A percentile compares a stretch with the other conserved stretches of the same genome.
Evolutionary conservation across 2,113 vertebrate genomes (phyloP).

Genomic region (Petaurus breviceps): DNA sequence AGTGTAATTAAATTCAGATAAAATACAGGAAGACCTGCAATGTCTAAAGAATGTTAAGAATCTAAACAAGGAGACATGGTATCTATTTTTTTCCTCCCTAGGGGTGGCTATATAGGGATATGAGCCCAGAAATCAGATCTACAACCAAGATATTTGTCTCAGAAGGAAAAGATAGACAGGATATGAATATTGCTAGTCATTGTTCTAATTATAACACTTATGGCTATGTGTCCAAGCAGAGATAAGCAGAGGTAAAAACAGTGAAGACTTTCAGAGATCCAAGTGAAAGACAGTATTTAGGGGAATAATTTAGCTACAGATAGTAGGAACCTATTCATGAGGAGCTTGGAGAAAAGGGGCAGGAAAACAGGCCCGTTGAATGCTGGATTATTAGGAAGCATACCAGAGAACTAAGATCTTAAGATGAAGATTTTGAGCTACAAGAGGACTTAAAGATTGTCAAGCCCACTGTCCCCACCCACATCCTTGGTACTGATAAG

Average conservation of each 20-base stretch:
- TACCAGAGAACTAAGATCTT: background rate
- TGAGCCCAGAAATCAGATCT: background rate
- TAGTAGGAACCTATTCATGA: background rate
- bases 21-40: background rate
- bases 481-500: background rate
- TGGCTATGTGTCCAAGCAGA: background rate
- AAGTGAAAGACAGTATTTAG: background rate
- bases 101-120: background rate
- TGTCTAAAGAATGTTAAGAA: background rate
- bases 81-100: background rate
- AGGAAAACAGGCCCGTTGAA: background rate
- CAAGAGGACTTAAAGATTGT: background rate
- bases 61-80: background rate
- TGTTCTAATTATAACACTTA: background rate
- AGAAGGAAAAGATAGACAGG: background rate
- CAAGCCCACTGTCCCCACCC: background rate
- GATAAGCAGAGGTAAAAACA: background rate
- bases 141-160: background rate
- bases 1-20: background rate
- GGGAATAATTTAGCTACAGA: background rate
- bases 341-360: background rate
- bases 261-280: background rate
- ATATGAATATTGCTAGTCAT: background rate
- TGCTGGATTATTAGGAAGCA: rapidly evolving
- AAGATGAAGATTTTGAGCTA: background rate